A percentile compares a stretch with the other conserved stretches of the same genome.
These are phyloP conservation scores for Poecilia wingei DNA, from an alignment of 2,797 vertebrate genomes.

Conservation along the genomic window DNA sequence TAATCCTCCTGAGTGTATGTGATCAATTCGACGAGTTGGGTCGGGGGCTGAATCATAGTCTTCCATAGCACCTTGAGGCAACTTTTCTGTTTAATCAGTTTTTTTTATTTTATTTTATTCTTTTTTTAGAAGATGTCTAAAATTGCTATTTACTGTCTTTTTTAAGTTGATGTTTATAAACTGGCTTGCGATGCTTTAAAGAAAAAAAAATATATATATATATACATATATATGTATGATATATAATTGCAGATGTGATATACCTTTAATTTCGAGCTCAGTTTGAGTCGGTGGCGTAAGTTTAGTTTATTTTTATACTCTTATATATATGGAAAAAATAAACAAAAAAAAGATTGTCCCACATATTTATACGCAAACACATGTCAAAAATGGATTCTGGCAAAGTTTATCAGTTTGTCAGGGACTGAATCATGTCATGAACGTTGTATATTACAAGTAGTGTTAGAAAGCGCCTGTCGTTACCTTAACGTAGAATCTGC, in stretches of 20 bases:
- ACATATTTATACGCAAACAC: slow-evolving; percentile 69
- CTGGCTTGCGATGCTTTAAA: slow-evolving; percentile 76
- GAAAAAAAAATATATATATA: slow-evolving; percentile 43
- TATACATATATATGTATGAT: background rate
- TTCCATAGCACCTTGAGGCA: slow-evolving; percentile 80
- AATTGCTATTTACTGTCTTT: slow-evolving; percentile 56
- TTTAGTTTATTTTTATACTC: slow-evolving; percentile 85
- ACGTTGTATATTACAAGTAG: slow-evolving; percentile 76
- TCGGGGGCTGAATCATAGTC: slow-evolving; percentile 76
- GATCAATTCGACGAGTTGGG: slow-evolving; percentile 60
- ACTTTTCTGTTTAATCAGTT: slow-evolving; percentile 55
- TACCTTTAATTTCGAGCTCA: slow-evolving; percentile 77
- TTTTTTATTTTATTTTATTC: slow-evolving; percentile 44
- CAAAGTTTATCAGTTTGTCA: slow-evolving; percentile 82
- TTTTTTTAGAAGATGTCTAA: slow-evolving; percentile 60
- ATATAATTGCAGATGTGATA: slow-evolving; percentile 73
- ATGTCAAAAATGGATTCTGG: slow-evolving; percentile 73
- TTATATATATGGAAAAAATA: slow-evolving; percentile 70
- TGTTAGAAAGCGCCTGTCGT: slow-evolving; percentile 74
- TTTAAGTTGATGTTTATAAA: slow-evolving; percentile 74
- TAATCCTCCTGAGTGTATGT: slow-evolving; percentile 61
- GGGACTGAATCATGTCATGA: slow-evolving; percentile 80
- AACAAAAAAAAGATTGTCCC: slow-evolving; percentile 58
- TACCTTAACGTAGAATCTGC: slow-evolving; percentile 74
- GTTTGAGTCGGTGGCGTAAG: slow-evolving; percentile 73